Conservation (phyloP, 2,113 vertebrate genomes). For the Athene noctua region DNA sequence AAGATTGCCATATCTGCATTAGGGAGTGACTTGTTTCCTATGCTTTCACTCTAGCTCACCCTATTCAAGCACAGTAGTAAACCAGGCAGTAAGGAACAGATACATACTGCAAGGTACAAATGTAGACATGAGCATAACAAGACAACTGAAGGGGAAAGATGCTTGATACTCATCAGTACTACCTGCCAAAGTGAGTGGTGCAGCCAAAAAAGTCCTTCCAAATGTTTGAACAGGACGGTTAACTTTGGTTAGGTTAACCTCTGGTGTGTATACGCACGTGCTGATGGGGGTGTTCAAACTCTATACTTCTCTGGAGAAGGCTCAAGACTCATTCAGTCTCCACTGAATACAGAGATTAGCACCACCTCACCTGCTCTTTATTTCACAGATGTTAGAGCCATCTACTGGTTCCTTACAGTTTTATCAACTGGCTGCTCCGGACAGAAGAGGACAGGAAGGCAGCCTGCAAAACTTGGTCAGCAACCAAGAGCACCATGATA, state of each 20-base stretch:
- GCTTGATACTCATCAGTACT: background rate
- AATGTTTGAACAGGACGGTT: background rate
- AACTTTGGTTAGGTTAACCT: too few relatives aligned
- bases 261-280: accelerated
- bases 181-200: accelerated
- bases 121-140: background rate
- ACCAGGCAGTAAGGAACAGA: background rate
- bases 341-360: background rate
- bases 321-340: background rate
- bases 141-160: background rate
- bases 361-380: background rate
- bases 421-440: background rate
- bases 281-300: too few relatives aligned
- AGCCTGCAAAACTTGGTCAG: background rate
- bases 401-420: background rate
- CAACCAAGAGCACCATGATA: background rate
- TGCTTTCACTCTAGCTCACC: background rate
- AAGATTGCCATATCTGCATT: background rate
- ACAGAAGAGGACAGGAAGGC: background rate
- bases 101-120: background rate
- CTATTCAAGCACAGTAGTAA: background rate
- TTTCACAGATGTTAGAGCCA: conserved; percentile 24
- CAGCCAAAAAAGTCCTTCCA: background rate
- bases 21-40: background rate
- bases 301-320: background rate